Conservation (phyloP, 2,113 vertebrate genomes). For the Synodontis membranacea region DNA sequence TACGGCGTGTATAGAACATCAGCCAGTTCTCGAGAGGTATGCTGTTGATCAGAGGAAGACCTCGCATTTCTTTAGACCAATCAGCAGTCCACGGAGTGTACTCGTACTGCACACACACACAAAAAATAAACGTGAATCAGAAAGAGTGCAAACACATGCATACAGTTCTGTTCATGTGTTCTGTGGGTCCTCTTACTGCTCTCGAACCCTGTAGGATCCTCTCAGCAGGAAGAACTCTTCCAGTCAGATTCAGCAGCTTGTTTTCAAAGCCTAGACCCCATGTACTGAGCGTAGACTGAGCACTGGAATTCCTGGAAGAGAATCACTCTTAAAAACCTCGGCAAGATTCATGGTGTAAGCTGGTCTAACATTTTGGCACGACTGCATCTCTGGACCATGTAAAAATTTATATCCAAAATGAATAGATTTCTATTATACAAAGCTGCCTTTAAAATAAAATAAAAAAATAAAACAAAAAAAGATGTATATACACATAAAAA, state of each 20-base stretch:
- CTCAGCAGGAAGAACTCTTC: conserved; percentile 83
- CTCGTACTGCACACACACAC: conserved; percentile 72
- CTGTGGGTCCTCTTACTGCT: conserved; percentile 67
- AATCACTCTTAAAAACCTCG: background rate
- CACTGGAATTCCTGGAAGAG: conserved; percentile 75
- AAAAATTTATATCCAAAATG: too few species aligned
- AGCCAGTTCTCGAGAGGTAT: conserved; percentile 83
- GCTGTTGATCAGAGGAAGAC: conserved; percentile 72
- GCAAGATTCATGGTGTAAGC: background rate
- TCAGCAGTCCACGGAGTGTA: conserved; percentile 82
- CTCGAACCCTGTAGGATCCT: conserved; percentile 81
- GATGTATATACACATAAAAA: too few species aligned
- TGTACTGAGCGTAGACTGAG: conserved; percentile 80
- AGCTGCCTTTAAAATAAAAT: too few species aligned
- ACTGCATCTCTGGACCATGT: too few species aligned
- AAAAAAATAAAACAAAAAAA: too few species aligned
- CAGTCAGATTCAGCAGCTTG: conserved; percentile 77
- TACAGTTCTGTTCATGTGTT: background rate
- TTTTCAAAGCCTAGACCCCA: conserved; percentile 92
- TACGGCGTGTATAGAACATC: conserved; percentile 78
- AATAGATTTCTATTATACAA: too few species aligned
- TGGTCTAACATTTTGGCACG: background rate
- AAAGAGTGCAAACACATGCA: background rate
- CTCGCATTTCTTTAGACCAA: conserved; percentile 88
- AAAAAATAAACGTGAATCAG: background rate